Evolutionary conservation across 2,888 invertebrate species (phyloP).

Genomic region (Chrysomela aeneicollis): DNA sequence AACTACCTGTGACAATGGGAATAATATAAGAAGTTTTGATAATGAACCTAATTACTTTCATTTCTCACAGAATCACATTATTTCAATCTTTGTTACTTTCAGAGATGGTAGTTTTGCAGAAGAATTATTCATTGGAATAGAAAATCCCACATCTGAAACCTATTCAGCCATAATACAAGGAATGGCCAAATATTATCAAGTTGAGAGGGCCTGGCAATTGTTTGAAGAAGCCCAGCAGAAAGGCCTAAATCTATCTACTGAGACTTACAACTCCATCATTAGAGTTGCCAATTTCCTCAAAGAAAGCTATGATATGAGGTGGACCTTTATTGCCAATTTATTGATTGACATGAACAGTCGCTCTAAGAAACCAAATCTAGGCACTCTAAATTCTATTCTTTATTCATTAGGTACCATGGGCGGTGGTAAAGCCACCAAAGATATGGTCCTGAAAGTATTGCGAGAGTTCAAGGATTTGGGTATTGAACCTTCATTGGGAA

Average conservation of each 20-base stretch:
- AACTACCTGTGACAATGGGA: too few relatives aligned
- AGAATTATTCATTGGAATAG: constrained; percentile 75
- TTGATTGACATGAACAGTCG: constrained; percentile 71
- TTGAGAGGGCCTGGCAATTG: constrained; percentile 71
- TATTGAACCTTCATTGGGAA: constrained; percentile 77
- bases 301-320: constrained; percentile 71
- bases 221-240: constrained; percentile 73
- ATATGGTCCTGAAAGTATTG: constrained; percentile 64
- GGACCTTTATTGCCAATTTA: constrained; percentile 69
- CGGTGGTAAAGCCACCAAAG: constrained; percentile 58
- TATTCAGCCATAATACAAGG: constrained; percentile 85
- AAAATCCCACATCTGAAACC: constrained; percentile 72
- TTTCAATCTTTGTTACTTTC: constrained; percentile 34
- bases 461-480: constrained; percentile 72
- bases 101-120: constrained; percentile 78
- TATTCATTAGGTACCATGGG: constrained; percentile 63
- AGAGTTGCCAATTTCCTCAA: constrained; percentile 68
- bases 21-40: too few relatives aligned
- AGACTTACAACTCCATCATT: constrained; percentile 77
- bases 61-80: too few relatives aligned
- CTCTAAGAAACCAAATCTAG: constrained; percentile 67
- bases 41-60: too few relatives aligned
- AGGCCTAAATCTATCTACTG: constrained; percentile 68
- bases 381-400: constrained; percentile 72
- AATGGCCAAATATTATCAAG: constrained; percentile 78